A percentile compares a stretch with the other conserved stretches of the same genome.
Conservation (phyloP, 2,113 vertebrate species). For the Pangasianodon hypophthalmus region DNA sequence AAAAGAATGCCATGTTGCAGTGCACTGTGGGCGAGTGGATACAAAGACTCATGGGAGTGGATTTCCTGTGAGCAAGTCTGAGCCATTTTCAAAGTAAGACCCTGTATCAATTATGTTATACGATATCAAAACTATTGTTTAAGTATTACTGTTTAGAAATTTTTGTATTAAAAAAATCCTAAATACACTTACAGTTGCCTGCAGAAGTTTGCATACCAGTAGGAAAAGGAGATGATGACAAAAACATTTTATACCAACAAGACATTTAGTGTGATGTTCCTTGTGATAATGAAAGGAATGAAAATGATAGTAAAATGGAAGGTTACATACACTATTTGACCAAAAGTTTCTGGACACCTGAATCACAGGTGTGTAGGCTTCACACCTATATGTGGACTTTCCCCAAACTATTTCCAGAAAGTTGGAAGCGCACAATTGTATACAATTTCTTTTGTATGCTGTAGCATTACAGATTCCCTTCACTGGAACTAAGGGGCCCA, state of each 20-base stretch:
- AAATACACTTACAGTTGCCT: too few species aligned
- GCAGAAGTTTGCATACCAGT: too few species aligned
- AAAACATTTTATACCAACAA: background rate
- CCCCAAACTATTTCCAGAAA: too few species aligned
- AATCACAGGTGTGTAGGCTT: too few species aligned
- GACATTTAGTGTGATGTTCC: background rate
- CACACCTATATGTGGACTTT: background rate
- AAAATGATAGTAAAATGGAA: background rate
- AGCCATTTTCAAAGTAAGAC: conserved; percentile 86
- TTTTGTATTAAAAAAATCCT: background rate
- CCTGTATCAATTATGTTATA: background rate
- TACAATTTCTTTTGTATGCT: background rate
- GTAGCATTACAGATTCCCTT: background rate
- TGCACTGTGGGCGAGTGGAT: conserved; percentile 89
- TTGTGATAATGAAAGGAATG: background rate
- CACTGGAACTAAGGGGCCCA: background rate
- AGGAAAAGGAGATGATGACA: too few species aligned
- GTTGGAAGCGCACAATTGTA: background rate
- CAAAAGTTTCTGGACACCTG: background rate
- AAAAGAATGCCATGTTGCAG: conserved; percentile 87
- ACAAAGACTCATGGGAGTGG: conserved; percentile 88
- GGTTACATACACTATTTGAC: background rate
- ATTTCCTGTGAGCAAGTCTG: conserved; percentile 87
- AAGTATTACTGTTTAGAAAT: background rate
- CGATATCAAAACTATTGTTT: background rate